Base-by-base conservation (phyloP, 2,113 vertebrate genomes). In the Cervus canadensis region DNA sequence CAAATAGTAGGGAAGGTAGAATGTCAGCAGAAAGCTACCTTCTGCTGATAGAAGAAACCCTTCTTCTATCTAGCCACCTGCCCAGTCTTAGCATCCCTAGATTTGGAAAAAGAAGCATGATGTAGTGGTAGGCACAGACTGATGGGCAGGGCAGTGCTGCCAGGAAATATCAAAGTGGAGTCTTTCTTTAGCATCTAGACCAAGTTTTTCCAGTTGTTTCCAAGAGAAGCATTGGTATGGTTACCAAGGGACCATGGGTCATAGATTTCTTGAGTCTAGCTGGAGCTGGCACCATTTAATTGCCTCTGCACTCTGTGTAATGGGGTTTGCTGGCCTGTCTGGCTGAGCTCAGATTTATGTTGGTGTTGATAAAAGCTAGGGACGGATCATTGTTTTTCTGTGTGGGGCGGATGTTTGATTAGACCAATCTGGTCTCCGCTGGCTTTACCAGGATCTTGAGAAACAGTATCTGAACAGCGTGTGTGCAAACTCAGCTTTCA, bases 291-390 rank as follows among this genome's bases (percentile, higher is more conserved):
- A 54, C 86, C 40, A 1, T 94, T 95, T 96, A 95, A 97, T 94
- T 90, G 67, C 12, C 25, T 96, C 87, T 4, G 93, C 74, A 71
- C 91, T 98, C 87, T 96, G 43, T 60, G 83, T 97, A 64, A 64
- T 98, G 85, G 91, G 12, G 64, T 94, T 71, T 95, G 40, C 64
- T 88, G 85, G 52, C 50, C 94, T 97, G 94, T 67, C 87, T 96
- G 28, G 26, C 86, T 87, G 43, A 48, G 52, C 85, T 94, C 76
- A 84, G 79, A 88, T 94, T 89, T 87, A 92, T 83, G 50, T 83
- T 52, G 23, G 62, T 89, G 2, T 54, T 89, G 83, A 94, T 74
- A n/a, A 87, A 90, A 90, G 60, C 81, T 82, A 62, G 26, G 15
- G 21, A 33, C 36, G 33, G 40, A 40, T 93, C 60, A 2, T 11